Percentiles rank a stretch among this genome's conserved stretches.
Conservation (phyloP, 2,797 vertebrate genomes). For the Microchirus variegatus region DNA sequence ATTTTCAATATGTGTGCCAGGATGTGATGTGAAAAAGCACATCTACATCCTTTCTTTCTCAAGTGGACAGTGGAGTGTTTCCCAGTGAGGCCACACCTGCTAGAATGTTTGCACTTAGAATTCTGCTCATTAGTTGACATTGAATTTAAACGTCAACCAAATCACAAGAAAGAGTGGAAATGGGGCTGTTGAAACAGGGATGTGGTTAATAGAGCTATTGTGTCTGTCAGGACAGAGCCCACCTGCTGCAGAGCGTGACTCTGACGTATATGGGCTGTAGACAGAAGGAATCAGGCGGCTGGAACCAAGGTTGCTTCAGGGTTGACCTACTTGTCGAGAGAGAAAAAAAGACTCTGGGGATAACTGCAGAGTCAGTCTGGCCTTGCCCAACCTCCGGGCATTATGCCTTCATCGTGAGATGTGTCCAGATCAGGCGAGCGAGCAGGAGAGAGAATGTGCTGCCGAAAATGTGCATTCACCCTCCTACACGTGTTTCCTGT, state of each 20-base stretch:
- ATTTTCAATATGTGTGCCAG: background rate
- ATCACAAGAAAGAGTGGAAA: slow-evolving; percentile 17
- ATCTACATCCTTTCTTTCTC: background rate
- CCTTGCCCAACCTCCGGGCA: slow-evolving; percentile 42
- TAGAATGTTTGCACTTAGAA: slow-evolving; percentile 13
- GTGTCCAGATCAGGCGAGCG: slow-evolving; percentile 34
- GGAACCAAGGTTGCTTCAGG: slow-evolving; percentile 48
- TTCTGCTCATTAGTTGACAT: slow-evolving; percentile 31
- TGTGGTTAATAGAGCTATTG: slow-evolving; percentile 30
- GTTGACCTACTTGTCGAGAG: slow-evolving; percentile 51
- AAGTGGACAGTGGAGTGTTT: slow-evolving; percentile 29
- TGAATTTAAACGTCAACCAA: slow-evolving; percentile 21
- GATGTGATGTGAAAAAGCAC: slow-evolving; percentile 4
- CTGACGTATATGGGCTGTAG: slow-evolving; percentile 52
- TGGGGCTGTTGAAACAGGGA: slow-evolving; percentile 7
- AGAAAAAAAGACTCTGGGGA: slow-evolving; percentile 46
- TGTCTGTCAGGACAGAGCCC: slow-evolving; percentile 40
- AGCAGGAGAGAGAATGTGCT: slow-evolving; percentile 34
- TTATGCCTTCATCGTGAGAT: slow-evolving; percentile 45
- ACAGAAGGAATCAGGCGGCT: slow-evolving; percentile 46
- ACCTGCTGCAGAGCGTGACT: slow-evolving; percentile 59
- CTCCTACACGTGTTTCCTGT: slow-evolving; percentile 14
- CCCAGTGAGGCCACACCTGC: slow-evolving; percentile 26
- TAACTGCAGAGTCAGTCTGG: slow-evolving; percentile 40
- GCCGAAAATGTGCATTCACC: slow-evolving; percentile 23